A percentile compares a stretch with the other conserved stretches of the same genome.
Evolutionary conservation across 2,888 invertebrate species (phyloP).

Genomic region (Anoplius nigerrimus): DNA sequence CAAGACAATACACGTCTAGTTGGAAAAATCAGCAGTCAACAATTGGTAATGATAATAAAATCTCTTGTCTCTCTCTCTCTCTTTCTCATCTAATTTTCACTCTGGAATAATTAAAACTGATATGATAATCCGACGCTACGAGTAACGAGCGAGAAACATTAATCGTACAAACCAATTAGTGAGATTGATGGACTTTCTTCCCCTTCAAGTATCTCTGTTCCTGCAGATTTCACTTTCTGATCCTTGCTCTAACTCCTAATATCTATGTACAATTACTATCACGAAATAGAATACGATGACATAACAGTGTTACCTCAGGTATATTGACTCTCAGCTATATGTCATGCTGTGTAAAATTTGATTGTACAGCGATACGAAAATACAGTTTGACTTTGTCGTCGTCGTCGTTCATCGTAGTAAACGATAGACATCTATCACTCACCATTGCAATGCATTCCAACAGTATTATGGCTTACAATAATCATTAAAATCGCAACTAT

Average conservation of each 20-base stretch:
- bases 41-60: too few relatives aligned
- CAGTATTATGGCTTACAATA: slow-evolving; percentile 39
- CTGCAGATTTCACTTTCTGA: slow-evolving; percentile 48
- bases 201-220: slow-evolving; percentile 50
- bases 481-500: slow-evolving; percentile 27
- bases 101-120: slow-evolving; percentile 12
- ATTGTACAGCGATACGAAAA: slow-evolving; percentile 62
- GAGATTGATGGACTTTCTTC: slow-evolving; percentile 32
- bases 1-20: too few relatives aligned
- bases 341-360: slow-evolving; percentile 56
- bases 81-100: slow-evolving; percentile 13
- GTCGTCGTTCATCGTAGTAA: slow-evolving; percentile 14
- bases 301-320: slow-evolving; percentile 38
- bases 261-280: slow-evolving; percentile 51
- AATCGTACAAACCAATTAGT: too few relatives aligned
- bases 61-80: too few relatives aligned
- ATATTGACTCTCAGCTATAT: slow-evolving; percentile 40
- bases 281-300: slow-evolving; percentile 43
- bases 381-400: slow-evolving; percentile 58
- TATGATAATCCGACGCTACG: slow-evolving; percentile 11
- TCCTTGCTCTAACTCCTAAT: slow-evolving; percentile 43
- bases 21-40: too few relatives aligned
- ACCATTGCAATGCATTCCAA: slow-evolving; percentile 37
- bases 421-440: slow-evolving; percentile 44
- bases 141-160: too few relatives aligned